A percentile compares a stretch with the other conserved stretches of the same genome.
Evolutionary conservation across 1,140 invertebrate genomes (phyloP).

Genomic region (Drosophila kanapiae): DNA sequence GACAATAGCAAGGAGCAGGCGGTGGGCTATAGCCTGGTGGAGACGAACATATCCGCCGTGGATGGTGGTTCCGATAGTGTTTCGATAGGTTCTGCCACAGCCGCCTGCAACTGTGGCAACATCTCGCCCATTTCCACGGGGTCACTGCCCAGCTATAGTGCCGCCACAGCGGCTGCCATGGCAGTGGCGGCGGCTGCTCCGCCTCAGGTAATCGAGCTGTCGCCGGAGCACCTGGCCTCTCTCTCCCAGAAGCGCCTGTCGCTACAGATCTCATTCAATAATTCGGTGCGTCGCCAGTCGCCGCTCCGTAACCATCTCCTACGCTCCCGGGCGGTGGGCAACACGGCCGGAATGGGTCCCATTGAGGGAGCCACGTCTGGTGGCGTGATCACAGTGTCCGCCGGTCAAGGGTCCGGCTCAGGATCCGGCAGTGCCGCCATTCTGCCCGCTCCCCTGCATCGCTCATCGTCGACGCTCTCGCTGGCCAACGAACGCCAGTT

Average conservation of each 20-base stretch:
- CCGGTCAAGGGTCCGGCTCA: constrained; percentile 4
- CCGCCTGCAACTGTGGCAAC: constrained; percentile 66
- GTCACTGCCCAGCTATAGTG: constrained; percentile 67
- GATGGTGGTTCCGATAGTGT: constrained; percentile 58
- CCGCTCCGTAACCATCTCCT: constrained; percentile 77
- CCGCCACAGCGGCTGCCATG: constrained; percentile 54
- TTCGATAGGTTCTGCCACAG: constrained; percentile 52
- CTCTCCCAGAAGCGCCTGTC: constrained; percentile 82
- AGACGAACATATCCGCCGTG: constrained; percentile 39
- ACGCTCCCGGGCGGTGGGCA: constrained; percentile 69
- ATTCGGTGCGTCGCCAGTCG: constrained; percentile 67
- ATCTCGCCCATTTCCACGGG: constrained; percentile 40
- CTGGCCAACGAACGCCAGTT: constrained; percentile 73
- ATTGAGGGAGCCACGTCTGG: constrained; percentile 22
- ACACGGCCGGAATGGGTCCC: constrained; percentile 56
- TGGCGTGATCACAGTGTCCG: constrained; percentile 9
- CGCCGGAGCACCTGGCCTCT: constrained; percentile 76
- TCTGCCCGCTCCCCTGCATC: constrained; percentile 67
- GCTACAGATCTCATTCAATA: constrained; percentile 83
- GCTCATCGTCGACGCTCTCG: constrained; percentile 69
- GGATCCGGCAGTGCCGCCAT: constrained; percentile 4
- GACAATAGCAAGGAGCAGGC: constrained; percentile 60
- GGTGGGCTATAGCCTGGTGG: constrained; percentile 66
- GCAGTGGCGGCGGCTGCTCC: constrained; percentile 42
- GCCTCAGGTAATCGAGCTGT: constrained; percentile 77